Evolutionary conservation across 2,113 vertebrate genomes (phyloP).

Genomic region (Leptocoma aspasia): DNA sequence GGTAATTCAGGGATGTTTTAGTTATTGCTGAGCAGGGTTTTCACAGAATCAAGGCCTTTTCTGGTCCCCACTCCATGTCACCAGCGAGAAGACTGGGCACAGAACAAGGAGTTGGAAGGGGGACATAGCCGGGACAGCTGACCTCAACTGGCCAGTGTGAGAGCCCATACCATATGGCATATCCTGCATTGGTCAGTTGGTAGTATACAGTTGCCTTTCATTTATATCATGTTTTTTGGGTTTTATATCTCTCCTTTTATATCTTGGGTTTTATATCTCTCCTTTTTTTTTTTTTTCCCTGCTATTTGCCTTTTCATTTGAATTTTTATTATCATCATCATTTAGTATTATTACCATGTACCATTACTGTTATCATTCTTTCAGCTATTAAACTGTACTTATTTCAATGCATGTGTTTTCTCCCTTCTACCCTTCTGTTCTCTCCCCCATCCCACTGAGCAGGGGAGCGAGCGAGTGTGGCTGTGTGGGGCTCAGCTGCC

Average conservation of each 20-base stretch:
- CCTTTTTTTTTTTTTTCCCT: accelerated
- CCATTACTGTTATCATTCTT: neutral
- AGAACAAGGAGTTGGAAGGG: neutral
- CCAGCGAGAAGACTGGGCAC: accelerated
- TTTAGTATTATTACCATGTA: neutral
- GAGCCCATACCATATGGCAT: too few species aligned
- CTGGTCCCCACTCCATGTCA: neutral
- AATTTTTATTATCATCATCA: neutral
- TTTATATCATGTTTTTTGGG: neutral
- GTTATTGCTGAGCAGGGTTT: neutral
- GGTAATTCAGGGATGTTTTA: neutral
- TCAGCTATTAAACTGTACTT: neutral
- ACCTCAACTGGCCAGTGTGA: neutral
- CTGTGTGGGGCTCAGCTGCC: neutral
- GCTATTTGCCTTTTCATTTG: neutral
- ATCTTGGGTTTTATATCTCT: neutral
- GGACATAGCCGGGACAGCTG: neutral
- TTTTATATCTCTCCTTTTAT: neutral
- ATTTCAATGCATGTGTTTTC: neutral
- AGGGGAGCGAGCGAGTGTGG: accelerated
- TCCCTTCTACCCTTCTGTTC: neutral
- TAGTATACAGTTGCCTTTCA: neutral
- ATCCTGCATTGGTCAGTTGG: neutral
- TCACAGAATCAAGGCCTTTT: neutral
- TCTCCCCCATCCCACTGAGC: neutral